Evolutionary conservation across 2,113 vertebrate species (phyloP), one percentile per base, ranked within the genome.

Genomic region (Sarotherodon lohbergeri): DNA sequence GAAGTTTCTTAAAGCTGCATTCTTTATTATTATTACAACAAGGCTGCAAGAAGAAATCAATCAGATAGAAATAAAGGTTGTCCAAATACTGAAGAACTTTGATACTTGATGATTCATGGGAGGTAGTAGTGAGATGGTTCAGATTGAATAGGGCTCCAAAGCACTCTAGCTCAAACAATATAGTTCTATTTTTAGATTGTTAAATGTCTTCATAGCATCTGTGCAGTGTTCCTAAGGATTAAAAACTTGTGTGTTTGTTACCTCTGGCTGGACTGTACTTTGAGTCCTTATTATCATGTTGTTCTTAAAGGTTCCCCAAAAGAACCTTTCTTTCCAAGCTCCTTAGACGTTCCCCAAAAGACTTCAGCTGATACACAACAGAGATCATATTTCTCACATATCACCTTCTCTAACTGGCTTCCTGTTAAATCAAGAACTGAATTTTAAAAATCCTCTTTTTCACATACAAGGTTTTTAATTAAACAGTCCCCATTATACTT

Each of bases 381-480:
- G 10, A 4, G 4, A 39, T 24, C 66, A 3, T 9, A 43, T 43
- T 43, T 1, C 3, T 24, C 3, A n/a, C 12, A 71, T 41, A 68
- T 66, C 6, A 8, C 17, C 36, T 68, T 0, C 36, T 4, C 63
- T 0, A 22, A 68, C 7, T 68, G 63, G n/a, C n/a, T 24, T 66
- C 4, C 61, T 39, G 32, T 39, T 66, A 66, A 66, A 66, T 66
- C 19, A 39, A 22, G 61, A 66, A 66, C 32, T 63, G 32, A 63
- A 63, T 63, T 63, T 39, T 66, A 5, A 66, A 9, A 68, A 68
- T 68, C 4, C 0, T 66, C 0, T 13, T 39, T 39, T 3, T 71
- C 39, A 16, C 66, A 43, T 27, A 3, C 39, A 46, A 16, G 22
- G 39, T 43, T 24, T 66, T 73, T 73, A 9, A 73, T 43, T 71